These are phyloP conservation scores for Palythoa caribaeorum DNA, from an alignment of 92 coral and sea anemone species.

Conservation along the genomic window DNA sequence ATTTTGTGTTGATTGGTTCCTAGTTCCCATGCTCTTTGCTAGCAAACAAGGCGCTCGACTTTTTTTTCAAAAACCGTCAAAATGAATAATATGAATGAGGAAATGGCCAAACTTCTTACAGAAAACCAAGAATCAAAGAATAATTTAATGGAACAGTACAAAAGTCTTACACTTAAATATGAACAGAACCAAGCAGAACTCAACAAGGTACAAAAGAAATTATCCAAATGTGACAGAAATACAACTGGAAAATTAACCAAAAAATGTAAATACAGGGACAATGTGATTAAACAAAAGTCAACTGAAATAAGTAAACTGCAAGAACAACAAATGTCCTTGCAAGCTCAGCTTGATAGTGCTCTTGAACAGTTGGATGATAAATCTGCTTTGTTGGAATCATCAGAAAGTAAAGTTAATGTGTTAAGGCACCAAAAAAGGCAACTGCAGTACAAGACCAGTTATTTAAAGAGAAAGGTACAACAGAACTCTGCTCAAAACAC, in stretches of 20 bases:
- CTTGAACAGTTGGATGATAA: slow-evolving; percentile 9
- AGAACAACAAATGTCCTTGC: slow-evolving; percentile 2
- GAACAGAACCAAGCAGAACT: neutral
- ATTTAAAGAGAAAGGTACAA: neutral
- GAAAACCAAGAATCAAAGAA: slow-evolving; percentile 1
- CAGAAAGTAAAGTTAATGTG: neutral
- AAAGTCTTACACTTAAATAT: neutral
- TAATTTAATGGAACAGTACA: slow-evolving; percentile 8
- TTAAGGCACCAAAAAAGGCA: neutral
- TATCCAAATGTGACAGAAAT: neutral
- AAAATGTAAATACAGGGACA: slow-evolving; percentile 9
- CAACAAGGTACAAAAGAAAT: neutral
- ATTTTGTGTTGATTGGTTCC: too few relatives aligned
- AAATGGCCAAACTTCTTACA: neutral
- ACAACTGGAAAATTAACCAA: neutral
- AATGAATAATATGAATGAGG: slow-evolving; percentile 2
- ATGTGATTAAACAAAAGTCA: neutral
- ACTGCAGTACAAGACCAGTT: neutral
- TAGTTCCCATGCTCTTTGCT: too few relatives aligned
- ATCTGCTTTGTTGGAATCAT: neutral
- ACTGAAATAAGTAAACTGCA: neutral
- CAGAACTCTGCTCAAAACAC: neutral
- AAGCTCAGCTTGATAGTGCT: slow-evolving; percentile 12
- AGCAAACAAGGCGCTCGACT: too few relatives aligned
- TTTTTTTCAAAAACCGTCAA: too few relatives aligned